Evolutionary conservation across 2,888 invertebrate genomes (phyloP).

Genomic region (Zhuqinia jingwanae): DNA sequence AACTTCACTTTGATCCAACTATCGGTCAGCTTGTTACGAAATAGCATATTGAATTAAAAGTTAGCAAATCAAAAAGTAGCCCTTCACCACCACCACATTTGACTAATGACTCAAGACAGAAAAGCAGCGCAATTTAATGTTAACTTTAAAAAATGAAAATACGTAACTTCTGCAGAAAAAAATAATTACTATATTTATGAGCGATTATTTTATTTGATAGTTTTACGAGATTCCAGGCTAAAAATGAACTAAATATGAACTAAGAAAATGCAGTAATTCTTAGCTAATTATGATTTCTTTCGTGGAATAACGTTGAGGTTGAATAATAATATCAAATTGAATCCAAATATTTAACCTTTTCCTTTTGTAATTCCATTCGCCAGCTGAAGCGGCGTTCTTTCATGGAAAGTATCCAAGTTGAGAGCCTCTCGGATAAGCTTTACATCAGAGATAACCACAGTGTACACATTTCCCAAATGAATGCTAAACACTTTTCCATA

Average conservation of each 20-base stretch:
- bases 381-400: slow-evolving; percentile 90
- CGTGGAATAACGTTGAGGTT: too few species aligned
- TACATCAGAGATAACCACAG: slow-evolving; percentile 90
- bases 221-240: too few species aligned
- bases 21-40: not conserved
- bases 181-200: too few species aligned
- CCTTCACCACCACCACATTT: not conserved
- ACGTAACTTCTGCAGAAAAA: not conserved
- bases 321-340: too few species aligned
- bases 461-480: slow-evolving; percentile 87
- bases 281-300: too few species aligned
- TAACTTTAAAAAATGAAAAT: not conserved
- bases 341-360: slow-evolving; percentile 91
- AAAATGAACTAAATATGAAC: too few species aligned
- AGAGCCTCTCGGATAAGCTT: slow-evolving; percentile 88
- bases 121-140: not conserved
- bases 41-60: not conserved
- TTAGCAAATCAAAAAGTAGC: not conserved
- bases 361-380: slow-evolving; percentile 92
- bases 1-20: too few species aligned
- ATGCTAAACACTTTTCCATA: slow-evolving; percentile 89
- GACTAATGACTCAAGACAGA: not conserved
- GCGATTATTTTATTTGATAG: too few species aligned
- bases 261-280: too few species aligned
- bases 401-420: slow-evolving; percentile 87